Base-by-base conservation (phyloP, 2,797 vertebrate species). In the Ptychobarbus kaznakovi region DNA sequence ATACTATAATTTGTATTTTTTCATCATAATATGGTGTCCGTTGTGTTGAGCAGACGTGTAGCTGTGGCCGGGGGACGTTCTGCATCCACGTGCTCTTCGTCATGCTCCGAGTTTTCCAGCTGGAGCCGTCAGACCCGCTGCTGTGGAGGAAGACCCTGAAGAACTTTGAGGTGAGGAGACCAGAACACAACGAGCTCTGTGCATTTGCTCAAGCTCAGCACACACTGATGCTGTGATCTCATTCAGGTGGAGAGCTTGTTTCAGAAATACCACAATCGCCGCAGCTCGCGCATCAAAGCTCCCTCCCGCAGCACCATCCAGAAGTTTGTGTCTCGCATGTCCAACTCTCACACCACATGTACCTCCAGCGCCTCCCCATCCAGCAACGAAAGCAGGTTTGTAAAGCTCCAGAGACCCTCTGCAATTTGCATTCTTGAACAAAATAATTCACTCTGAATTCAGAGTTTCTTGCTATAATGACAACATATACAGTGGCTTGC, bases 291-390 rank as follows among this genome's bases (percentile, higher is more conserved):
- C 89, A 97, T 97, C 94, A 97, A 97, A 95, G 97, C 97, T 83
- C 96, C 96, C 88, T 97, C 97, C 88, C 96, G 97, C 93, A 97
- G 93, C 93, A 97, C 97, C 94, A 97, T 97, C 93, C 96, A 97
- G 95, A 97, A 97, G 94, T 97, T 97, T 93, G 97, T 97, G 78
- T 97, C 96, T 86, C 96, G 97, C 92, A 96, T 97, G 96, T 97
- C 97, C 87, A 96, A 96, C 91, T 96, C 96, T 75, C 96, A 97
- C 93, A 96, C 95, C 87, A 93, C 94, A 89, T 96, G 96, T 89
- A 94, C 95, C 84, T 96, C 96, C 92, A 97, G 94, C 92, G 94
- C 95, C 85, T 96, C 96, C 85, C 93, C 96, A 87, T 96, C 96
- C 93, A 97, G 96, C 92, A 96, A 95, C 89, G 97, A 97, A 93